Percentiles rank a stretch among this genome's conserved stretches.
These are phyloP conservation scores for Acanthosepion pharaonis DNA, from an alignment of 2,888 invertebrate genomes.

Conservation along the genomic window DNA sequence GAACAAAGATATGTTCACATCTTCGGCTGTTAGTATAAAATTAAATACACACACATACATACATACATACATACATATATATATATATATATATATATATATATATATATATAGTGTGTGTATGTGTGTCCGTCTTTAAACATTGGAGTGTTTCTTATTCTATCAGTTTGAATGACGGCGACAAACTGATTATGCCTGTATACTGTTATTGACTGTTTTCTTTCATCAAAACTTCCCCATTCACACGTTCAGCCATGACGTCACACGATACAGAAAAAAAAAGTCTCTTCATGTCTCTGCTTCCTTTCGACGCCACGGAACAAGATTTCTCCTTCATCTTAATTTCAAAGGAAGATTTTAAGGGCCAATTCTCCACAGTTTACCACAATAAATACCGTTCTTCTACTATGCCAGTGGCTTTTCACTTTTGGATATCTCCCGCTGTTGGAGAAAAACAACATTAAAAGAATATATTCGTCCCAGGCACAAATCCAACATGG, in stretches of 20 bases:
- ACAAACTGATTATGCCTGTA: background rate
- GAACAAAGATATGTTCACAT: no score
- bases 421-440: background rate
- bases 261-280: background rate
- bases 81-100: no score
- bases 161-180: background rate
- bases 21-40: no score
- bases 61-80: background rate
- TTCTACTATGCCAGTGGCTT: background rate
- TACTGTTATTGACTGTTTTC: background rate
- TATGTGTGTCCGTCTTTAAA: background rate
- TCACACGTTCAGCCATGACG: constrained; percentile 11
- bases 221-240: background rate
- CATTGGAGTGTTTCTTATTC: no score
- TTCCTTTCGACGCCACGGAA: background rate
- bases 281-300: background rate
- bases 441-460: background rate
- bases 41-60: background rate
- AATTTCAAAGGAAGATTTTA: background rate
- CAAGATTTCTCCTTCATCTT: background rate
- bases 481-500: background rate
- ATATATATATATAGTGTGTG: background rate
- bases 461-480: background rate
- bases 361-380: background rate
- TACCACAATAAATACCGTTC: background rate